A percentile compares a stretch with the other conserved stretches of the same genome.
Conservation (phyloP, 2,113 vertebrate genomes). For the Periophthalmodon schlosseri region DNA sequence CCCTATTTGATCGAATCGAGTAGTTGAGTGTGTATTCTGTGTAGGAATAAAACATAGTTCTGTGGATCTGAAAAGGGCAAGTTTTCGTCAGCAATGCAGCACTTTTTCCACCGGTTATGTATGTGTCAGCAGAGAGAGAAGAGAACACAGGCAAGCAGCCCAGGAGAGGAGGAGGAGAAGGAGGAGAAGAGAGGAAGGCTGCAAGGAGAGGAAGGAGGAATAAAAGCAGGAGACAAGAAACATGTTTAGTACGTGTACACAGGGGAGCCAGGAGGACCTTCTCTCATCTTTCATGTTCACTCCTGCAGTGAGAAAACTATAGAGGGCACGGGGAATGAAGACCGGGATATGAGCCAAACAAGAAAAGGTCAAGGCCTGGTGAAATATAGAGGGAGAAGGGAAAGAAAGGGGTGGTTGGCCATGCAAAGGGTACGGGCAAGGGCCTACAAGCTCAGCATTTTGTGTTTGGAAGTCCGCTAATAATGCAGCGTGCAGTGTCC, state of each 20-base stretch:
- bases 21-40: slow-evolving; percentile 8
- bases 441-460: slow-evolving; percentile 36
- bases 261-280: background rate
- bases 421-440: slow-evolving; percentile 2
- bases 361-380: slow-evolving; percentile 48
- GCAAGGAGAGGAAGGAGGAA: slow-evolving; percentile 13
- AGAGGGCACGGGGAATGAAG: slow-evolving; percentile 6
- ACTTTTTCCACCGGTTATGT: slow-evolving; percentile 40
- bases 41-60: slow-evolving; percentile 2
- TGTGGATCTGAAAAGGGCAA: background rate
- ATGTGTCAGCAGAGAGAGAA: slow-evolving; percentile 46
- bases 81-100: slow-evolving; percentile 35
- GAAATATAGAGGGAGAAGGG: slow-evolving; percentile 25
- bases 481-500: slow-evolving; percentile 17
- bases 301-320: slow-evolving; percentile 23
- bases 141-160: slow-evolving; percentile 32
- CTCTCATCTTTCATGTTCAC: slow-evolving; percentile 7
- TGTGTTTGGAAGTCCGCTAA: slow-evolving; percentile 44
- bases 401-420: slow-evolving; percentile 19
- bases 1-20: background rate
- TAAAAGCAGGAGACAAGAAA: background rate
- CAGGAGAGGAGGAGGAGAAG: slow-evolving; percentile 11
- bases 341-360: slow-evolving; percentile 19
- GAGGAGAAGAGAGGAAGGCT: slow-evolving; percentile 22
- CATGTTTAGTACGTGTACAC: slow-evolving; percentile 12